phyloP scores from a whole-genome alignment of 1,140 invertebrate species.

The Holotrichia oblita region DNA sequence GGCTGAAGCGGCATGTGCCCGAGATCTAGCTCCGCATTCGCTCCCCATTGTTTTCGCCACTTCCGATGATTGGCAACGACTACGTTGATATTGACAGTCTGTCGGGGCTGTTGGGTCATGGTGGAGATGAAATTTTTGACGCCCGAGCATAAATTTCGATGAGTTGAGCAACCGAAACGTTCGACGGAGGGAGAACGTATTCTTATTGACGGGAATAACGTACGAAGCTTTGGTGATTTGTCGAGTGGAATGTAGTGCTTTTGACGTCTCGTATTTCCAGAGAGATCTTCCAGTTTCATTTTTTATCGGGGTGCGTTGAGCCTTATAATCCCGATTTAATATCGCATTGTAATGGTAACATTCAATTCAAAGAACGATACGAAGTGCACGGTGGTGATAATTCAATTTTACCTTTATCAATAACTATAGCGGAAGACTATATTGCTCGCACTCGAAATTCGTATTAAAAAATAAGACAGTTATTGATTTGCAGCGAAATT shows the following conservation, averaged over 20 bases:
- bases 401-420: too few relatives aligned
- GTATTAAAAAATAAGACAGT: too few relatives aligned
- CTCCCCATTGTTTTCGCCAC: not conserved
- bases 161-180: not conserved
- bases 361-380: too few relatives aligned
- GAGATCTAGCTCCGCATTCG: not conserved
- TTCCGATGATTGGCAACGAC: not conserved
- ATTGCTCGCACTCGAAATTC: too few relatives aligned
- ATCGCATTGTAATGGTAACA: too few relatives aligned
- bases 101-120: not conserved
- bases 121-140: conserved; percentile 9
- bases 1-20: not conserved
- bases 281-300: not conserved
- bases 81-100: not conserved
- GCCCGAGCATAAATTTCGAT: not conserved
- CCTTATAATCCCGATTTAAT: too few relatives aligned
- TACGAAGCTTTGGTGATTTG: not conserved
- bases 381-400: too few relatives aligned
- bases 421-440: too few relatives aligned
- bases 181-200: not conserved
- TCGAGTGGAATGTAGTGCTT: not conserved
- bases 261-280: not conserved
- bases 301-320: too few relatives aligned
- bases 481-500: too few relatives aligned
- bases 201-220: not conserved